phyloP scores from a whole-genome alignment of 1,140 invertebrate genomes.

The Temnothorax nylanderi region DNA sequence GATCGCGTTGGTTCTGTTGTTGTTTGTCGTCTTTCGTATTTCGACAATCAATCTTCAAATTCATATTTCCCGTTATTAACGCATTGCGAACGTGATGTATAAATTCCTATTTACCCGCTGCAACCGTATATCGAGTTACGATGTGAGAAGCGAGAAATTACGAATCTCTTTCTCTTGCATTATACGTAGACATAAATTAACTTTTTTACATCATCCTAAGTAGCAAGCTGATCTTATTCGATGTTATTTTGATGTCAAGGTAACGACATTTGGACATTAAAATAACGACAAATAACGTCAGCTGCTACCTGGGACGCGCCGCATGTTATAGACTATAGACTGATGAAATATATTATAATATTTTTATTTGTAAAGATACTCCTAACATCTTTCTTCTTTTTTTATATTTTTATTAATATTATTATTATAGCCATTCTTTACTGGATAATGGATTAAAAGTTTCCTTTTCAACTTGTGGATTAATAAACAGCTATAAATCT shows the following conservation, averaged over 20 bases:
- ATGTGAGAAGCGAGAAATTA: neutral
- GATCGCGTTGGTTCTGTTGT: neutral
- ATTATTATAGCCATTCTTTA: too few species aligned
- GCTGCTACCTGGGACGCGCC: too few species aligned
- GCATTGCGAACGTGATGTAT: neutral
- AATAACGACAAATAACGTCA: too few species aligned
- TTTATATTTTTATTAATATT: neutral
- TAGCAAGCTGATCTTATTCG: too few species aligned
- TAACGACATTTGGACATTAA: too few species aligned
- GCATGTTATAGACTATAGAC: neutral
- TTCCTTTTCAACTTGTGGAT: too few species aligned
- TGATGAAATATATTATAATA: neutral
- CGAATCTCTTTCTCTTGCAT: neutral
- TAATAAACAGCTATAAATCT: neutral
- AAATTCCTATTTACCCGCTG: neutral
- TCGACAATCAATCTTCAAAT: neutral
- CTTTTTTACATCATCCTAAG: neutral
- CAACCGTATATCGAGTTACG: neutral
- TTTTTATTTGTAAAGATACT: too few species aligned
- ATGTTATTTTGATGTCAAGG: too few species aligned
- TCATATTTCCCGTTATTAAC: neutral
- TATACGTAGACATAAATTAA: neutral
- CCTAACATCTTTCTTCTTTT: too few species aligned
- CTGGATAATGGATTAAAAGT: too few species aligned
- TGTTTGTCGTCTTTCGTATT: neutral